A percentile compares a stretch with the other conserved stretches of the same genome.
Evolutionary conservation across 2,888 invertebrate species (phyloP).

Genomic region (Lissonota sp.): DNA sequence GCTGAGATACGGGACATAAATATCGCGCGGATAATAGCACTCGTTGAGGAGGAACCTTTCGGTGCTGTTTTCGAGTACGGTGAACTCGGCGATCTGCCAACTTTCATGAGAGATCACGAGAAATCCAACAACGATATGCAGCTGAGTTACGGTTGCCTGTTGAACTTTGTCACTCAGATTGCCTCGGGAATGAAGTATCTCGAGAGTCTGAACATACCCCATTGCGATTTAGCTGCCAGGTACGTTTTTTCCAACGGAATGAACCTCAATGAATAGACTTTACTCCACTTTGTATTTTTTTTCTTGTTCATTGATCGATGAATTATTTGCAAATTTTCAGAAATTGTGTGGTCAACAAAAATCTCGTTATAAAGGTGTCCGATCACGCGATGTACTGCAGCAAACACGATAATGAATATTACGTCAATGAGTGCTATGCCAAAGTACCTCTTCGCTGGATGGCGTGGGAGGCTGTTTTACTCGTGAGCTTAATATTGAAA

Average conservation of each 20-base stretch:
- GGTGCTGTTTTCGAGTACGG: slow-evolving; percentile 96
- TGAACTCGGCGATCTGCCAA: slow-evolving; percentile 93
- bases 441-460: slow-evolving; percentile 96
- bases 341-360: slow-evolving; percentile 94
- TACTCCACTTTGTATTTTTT: neutral
- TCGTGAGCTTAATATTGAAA: slow-evolving; percentile 85
- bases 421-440: slow-evolving; percentile 92
- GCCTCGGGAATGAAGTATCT: slow-evolving; percentile 97
- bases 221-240: slow-evolving; percentile 95
- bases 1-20: slow-evolving; percentile 93
- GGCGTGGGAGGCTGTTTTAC: slow-evolving; percentile 94
- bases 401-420: slow-evolving; percentile 92
- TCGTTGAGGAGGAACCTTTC: slow-evolving; percentile 93
- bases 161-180: slow-evolving; percentile 94
- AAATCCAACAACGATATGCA: slow-evolving; percentile 74
- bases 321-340: slow-evolving; percentile 83
- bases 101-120: slow-evolving; percentile 85
- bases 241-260: slow-evolving; percentile 78
- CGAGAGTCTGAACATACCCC: slow-evolving; percentile 94
- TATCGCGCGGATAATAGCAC: slow-evolving; percentile 92
- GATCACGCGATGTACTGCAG: slow-evolving; percentile 95
- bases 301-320: neutral
- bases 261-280: too few species aligned
- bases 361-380: slow-evolving; percentile 91
- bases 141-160: slow-evolving; percentile 90